Conservation (phyloP, 2,797 vertebrate species). For the Sternarchorhynchus goeldii region DNA sequence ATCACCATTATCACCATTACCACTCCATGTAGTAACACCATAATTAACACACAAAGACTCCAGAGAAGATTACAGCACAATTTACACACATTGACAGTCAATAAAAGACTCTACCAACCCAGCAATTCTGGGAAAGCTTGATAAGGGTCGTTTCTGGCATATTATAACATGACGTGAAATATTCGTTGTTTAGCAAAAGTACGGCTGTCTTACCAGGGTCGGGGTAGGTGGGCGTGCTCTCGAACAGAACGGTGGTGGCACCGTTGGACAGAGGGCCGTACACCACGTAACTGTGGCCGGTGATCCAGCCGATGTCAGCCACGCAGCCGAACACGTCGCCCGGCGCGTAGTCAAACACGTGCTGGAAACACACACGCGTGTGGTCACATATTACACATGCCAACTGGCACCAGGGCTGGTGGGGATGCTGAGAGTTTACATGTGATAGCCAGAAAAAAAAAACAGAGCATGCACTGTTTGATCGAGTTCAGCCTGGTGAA, state of each 20-base stretch:
- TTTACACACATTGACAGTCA: background rate
- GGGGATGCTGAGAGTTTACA: too few relatives aligned
- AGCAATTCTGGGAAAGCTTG: too few relatives aligned
- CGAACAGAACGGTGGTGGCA: slow-evolving; percentile 91
- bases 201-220: slow-evolving; percentile 82
- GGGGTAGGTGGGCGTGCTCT: slow-evolving; percentile 94
- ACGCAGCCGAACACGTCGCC: slow-evolving; percentile 92
- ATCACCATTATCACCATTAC: background rate
- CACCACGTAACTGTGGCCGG: slow-evolving; percentile 93
- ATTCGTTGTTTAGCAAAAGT: background rate
- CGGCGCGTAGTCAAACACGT: slow-evolving; percentile 88
- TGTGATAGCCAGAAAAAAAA: background rate
- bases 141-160: too few relatives aligned
- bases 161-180: background rate
- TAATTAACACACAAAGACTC: background rate
- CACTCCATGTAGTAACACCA: background rate
- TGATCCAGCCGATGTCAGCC: slow-evolving; percentile 97
- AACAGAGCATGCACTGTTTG: background rate
- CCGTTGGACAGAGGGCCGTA: slow-evolving; percentile 95
- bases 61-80: background rate
- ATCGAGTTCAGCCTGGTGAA: background rate
- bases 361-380: slow-evolving; percentile 68
- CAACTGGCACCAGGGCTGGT: background rate
- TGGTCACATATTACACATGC: background rate
- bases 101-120: background rate